Evolutionary conservation across 2,888 invertebrate species (phyloP).

Genomic region (Microctonus aethiopoides): DNA sequence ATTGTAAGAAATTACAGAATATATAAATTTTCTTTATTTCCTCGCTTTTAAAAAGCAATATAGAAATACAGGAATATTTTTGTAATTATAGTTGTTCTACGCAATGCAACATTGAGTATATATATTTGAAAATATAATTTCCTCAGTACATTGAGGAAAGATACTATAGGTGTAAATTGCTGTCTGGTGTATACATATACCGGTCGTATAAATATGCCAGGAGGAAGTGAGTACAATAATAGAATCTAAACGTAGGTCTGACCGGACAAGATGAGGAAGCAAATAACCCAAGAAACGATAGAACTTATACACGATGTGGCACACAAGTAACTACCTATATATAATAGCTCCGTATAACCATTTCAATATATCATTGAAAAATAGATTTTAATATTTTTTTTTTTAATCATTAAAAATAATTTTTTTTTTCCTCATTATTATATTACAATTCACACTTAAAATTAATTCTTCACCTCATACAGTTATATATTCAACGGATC

Average conservation of each 20-base stretch:
- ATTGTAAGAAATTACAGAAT: too few relatives aligned
- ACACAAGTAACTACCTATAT: neutral
- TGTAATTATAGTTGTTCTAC: neutral
- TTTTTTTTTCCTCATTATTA: neutral
- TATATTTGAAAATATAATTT: slow-evolving; percentile 1
- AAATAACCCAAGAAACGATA: slow-evolving; percentile 17
- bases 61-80: neutral
- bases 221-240: slow-evolving; percentile 59
- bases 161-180: slow-evolving; percentile 32
- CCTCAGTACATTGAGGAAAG: slow-evolving; percentile 7
- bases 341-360: too few relatives aligned
- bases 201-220: slow-evolving; percentile 56
- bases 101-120: neutral
- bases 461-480: neutral
- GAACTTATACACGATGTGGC: neutral
- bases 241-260: slow-evolving; percentile 47
- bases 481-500: neutral
- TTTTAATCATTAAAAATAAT: neutral
- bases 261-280: slow-evolving; percentile 35
- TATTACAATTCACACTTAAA: too few relatives aligned
- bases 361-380: too few relatives aligned
- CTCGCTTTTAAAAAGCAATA: neutral
- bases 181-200: slow-evolving; percentile 32
- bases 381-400: too few relatives aligned
- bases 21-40: neutral